Evolutionary conservation across 2,797 vertebrate species (phyloP), one percentile per base, ranked within the genome.

Genomic region (Austrolebias charrua): DNA sequence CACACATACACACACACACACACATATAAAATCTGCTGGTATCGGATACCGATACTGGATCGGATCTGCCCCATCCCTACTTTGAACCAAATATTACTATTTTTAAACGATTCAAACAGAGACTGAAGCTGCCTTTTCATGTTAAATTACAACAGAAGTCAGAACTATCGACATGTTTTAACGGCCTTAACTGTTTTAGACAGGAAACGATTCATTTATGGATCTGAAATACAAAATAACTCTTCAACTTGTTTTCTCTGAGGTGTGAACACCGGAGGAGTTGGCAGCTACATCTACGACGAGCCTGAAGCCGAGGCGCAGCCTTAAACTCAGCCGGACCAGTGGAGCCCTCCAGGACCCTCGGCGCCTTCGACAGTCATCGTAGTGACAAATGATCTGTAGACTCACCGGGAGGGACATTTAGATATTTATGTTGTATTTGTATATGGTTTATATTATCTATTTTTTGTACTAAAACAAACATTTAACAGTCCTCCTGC

Each of bases 281-380:
- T 95, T 3, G 94, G 94, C 61, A 95, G 94, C 87, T 94, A 94
- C 87, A 90, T 94, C 80, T 95, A 95, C 51, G 91, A 95, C 18
- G 83, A 91, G 0, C 87, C 88, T 2, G 83, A 71, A 12, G 63
- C 73, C 0, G 88, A 90, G 35, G 69, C 77, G 0, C 79, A 90
- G 76, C 67, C 80, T 5, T 91, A 77, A 89, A 20, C 31, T 42
- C n/a, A 4, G 47, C 49, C 3, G 28, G 40, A 38, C 18, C n/a
- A 16, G 42, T 40, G 16, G 13, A 59, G 52, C 1, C 60, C 76
- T 66, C 18, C 61, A 61, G 51, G 69, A 67, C 6, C 55, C 45
- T 58, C 24, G 0, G 16, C 1, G 79, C 77, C 84, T 74, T 81
- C 70, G 20, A 2, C 59, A 8, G 65, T 79, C 58, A 28, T 12